Base-by-base conservation (phyloP, 2,888 invertebrate genomes). In the Heliothis peltigera region DNA sequence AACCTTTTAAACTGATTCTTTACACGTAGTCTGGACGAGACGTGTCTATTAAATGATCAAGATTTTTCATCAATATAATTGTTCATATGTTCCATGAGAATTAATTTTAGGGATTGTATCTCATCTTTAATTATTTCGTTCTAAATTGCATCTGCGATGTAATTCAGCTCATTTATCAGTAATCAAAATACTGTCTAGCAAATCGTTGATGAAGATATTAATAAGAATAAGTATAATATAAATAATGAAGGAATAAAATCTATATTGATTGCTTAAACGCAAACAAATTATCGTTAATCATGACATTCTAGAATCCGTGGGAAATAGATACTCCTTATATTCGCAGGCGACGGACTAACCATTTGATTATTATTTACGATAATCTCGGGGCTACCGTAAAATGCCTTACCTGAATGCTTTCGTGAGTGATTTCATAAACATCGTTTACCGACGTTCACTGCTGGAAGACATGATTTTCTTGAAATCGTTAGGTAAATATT, bases 311-410 rank as follows among this genome's bases (percentile, higher is more conserved):
- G 21, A 47, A 43, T 53, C 54, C 63, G 75, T 78, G 72, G 56
- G 72, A 73, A 72, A 56, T 49, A n/a, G n/a, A 43, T 73, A 72
- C 53, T 72, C 32, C 56, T 54, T 35, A 57, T 72, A 65, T 77
- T 72, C 60, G 57, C 74, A 70, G 65, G 49, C 65, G 35, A 71
- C 52, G 57, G 15, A 1, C 17, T 15, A 53, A 46, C 25, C 25
- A 10, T 59, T 47, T 39, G 32, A 32, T 52, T 48, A 63, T 17
- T 51, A 46, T 53, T 75, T 46, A 63, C 55, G 19, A 48, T 61
- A 44, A 51, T 74, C n/a, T 39, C 17, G 8, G 18, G 10, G 44
- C 59, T 58, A 48, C 39, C 49, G 28, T 67, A 19, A 51, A 52
- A 47, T 10, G 28, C 17, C 32, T 35, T 18, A 22, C 18, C 21